Evolutionary conservation across 1,140 invertebrate genomes (phyloP).

Genomic region (Drosophila kikkawai): DNA sequence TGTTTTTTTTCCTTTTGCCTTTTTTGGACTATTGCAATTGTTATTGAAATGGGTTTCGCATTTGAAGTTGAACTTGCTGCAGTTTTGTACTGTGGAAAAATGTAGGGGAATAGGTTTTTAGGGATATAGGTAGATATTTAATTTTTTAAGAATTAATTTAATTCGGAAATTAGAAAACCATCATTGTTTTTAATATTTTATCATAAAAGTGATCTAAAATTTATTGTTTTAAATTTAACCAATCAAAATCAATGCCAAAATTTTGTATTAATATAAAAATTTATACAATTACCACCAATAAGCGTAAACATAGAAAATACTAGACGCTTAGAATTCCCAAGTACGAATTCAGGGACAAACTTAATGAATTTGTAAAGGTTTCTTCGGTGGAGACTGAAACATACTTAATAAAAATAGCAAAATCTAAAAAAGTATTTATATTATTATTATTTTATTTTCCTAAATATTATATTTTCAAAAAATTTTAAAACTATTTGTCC

Average conservation of each 20-base stretch:
- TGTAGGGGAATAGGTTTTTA: not conserved
- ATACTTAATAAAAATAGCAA: no score
- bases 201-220: not conserved
- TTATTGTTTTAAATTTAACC: not conserved
- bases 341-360: not conserved
- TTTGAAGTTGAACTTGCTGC: constrained; percentile 70
- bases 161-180: no score
- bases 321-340: not conserved
- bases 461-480: no score
- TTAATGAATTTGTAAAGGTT: no score
- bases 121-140: not conserved
- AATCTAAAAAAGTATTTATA: no score
- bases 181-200: no score
- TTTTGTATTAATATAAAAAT: not conserved
- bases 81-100: constrained; percentile 4
- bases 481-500: no score
- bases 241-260: not conserved
- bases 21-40: constrained; percentile 61
- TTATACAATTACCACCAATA: not conserved
- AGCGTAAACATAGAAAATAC: not conserved
- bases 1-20: constrained; percentile 20
- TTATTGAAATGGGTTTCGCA: constrained; percentile 71
- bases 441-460: no score
- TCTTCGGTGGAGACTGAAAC: no score
- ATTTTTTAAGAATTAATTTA: not conserved